Evolutionary conservation across 2,113 vertebrate genomes (phyloP), one percentile per base, ranked within the genome.

Genomic region (Syrmaticus mikado): DNA sequence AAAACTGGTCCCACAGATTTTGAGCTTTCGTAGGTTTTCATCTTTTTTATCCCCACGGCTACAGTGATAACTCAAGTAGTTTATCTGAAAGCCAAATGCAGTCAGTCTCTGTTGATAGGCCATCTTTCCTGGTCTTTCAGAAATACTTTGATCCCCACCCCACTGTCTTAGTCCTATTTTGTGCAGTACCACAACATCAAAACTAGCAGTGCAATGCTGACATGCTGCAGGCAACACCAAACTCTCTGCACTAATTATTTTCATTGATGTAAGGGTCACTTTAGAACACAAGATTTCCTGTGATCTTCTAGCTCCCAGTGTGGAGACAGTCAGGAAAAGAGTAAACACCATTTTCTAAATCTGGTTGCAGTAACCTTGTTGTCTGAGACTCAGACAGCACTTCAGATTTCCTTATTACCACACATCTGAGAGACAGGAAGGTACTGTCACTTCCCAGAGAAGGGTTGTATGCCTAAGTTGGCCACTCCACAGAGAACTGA

Each of bases 211-310:
- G 30, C 57, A 60, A 15, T 32, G 60, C 55, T 77, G 64, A 66
- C 88, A 92, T 74, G 30, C 10, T 20, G 30, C 50, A 64, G 52
- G 60, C 38, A 25, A 3, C 36, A 38, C 8, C 4, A 13, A 87
- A 71, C 36, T 27, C n/a, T 80, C 60, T 52, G 55, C 28, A 38
- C 18, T 64, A 53, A 87, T 82, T 74, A 67, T 89, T 85, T 79
- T 43, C 25, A 41, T 82, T 72, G 0, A 3, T 76, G 17, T 40
- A 58, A 62, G 11, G 20, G 17, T 52, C 71, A 27, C 36, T 57
- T 87, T 48, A 66, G 48, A 61, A 68, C 20, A 68, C 43, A 60
- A 62, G 32, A 3, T 27, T 30, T 72, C 32, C 32, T 57, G 50
- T 66, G 64, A 19, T 0, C 1, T 53, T 87, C 53, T 43, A 74